A percentile compares a stretch with the other conserved stretches of the same genome.
These are phyloP conservation scores for Puma concolor DNA, from an alignment of 2,113 vertebrate species.

Conservation along the genomic window DNA sequence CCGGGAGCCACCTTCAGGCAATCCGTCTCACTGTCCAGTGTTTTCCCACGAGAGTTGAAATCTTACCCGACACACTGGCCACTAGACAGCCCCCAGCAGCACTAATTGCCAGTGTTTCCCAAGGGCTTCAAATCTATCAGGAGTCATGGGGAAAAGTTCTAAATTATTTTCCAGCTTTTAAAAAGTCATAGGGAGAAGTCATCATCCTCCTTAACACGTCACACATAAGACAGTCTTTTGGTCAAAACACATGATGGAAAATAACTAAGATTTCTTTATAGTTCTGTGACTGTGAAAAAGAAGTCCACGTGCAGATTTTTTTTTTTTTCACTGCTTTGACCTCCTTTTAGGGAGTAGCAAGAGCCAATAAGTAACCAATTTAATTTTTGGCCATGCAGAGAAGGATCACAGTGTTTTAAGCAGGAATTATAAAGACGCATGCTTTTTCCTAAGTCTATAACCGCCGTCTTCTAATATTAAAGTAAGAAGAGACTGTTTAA, in stretches of 20 bases:
- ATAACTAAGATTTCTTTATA: not conserved
- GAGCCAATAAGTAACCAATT: not conserved
- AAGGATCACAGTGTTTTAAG: not conserved
- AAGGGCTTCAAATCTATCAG: not conserved
- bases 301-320: not conserved
- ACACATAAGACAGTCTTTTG: not conserved
- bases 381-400: not conserved
- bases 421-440: not conserved
- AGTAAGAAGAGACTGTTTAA: not conserved
- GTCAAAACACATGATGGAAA: not conserved
- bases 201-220: not conserved
- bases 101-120: constrained; percentile 65
- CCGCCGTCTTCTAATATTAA: not conserved
- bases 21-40: constrained; percentile 43
- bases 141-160: not conserved
- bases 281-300: not conserved
- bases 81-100: constrained; percentile 66
- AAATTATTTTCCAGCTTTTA: constrained; percentile 32
- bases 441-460: not conserved
- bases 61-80: constrained; percentile 65
- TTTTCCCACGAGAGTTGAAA: constrained; percentile 77
- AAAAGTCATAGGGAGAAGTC: not conserved
- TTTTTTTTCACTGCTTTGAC: not conserved
- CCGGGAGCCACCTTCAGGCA: not conserved
- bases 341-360: not conserved